Evolutionary conservation across 1,140 invertebrate species (phyloP), one percentile per base, ranked within the genome.

Genomic region (Leptopilina boulardi): DNA sequence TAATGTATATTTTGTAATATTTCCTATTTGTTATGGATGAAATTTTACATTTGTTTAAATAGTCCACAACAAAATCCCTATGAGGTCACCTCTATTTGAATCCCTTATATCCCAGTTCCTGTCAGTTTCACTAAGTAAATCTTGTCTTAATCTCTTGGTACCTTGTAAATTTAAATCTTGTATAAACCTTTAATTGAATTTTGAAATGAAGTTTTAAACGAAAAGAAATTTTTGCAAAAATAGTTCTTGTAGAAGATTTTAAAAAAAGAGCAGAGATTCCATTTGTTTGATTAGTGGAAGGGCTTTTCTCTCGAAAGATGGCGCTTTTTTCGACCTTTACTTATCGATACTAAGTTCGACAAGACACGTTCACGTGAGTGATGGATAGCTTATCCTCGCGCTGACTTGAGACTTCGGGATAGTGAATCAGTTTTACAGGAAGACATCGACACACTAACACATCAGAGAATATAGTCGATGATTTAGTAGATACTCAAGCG

Each of bases 271-370:
- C 3, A 6, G 21, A n/a, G 59, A 30, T 66, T 66, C 23, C 23
- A 66, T n/a, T 6, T 5, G 59, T 11, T 13, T n/a, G 21, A 30
- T 59, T 59, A 18, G 18, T 21, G 19, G n/a, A 23, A 56, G 21
- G 54, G 1, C 21, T 23, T 13, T 11, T n/a, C n/a, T n/a, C n/a
- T 23, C 13, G 59, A 66, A 66, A 26, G 23, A 66, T n/a, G 5
- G 59, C 59, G 59, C 59, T 66, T 66, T 38, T 26, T 66, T 30
- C 59, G 59, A 66, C 59, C 59, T 66, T 66, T 30, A 66, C 59
- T 66, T 30, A 66, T 66, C 59, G 59, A 66, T 66, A 66, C 59
- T 66, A 26, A 66, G 59, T 30, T 66, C 59, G 26, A 66, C 59
- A 66, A 66, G 59, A 66, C 59, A 30, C 59, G n/a, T n/a, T n/a